Conservation (phyloP, 2,797 vertebrate genomes). For the Cheirogaleus major region DNA sequence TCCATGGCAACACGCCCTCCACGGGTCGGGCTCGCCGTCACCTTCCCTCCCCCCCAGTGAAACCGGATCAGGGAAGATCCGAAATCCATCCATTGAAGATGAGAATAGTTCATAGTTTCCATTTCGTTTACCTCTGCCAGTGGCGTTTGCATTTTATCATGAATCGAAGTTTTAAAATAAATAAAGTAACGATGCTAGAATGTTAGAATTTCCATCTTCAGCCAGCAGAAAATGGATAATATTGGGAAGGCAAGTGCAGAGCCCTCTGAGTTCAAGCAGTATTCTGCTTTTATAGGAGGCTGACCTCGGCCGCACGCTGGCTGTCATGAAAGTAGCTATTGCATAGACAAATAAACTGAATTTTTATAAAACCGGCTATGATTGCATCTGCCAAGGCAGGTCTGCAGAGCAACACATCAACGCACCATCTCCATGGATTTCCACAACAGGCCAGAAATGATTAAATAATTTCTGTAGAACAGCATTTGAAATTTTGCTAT, state of each 20-base stretch:
- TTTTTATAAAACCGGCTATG: not conserved
- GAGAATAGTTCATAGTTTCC: not conserved
- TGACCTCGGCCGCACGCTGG: not conserved
- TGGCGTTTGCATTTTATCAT: not conserved
- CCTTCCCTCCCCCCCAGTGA: not conserved
- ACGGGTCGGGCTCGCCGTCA: fast-evolving
- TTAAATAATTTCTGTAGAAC: constrained; percentile 44
- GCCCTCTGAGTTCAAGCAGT: not conserved
- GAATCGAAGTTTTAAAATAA: not conserved
- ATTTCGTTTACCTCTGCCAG: not conserved
- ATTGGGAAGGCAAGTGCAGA: not conserved
- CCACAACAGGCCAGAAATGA: not conserved
- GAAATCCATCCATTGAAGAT: not conserved
- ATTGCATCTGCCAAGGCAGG: not conserved
- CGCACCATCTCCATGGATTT: not conserved
- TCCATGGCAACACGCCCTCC: fast-evolving
- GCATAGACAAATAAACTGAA: not conserved
- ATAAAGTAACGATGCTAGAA: not conserved
- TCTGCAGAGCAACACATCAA: not conserved
- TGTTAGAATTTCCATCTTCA: not conserved
- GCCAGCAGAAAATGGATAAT: not conserved
- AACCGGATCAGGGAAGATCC: not conserved
- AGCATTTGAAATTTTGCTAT: constrained; percentile 28
- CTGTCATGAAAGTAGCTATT: not conserved
- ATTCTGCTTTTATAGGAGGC: not conserved